Conservation (phyloP, 92 coral and sea anemone species). For the Parazoanthus darwini region DNA sequence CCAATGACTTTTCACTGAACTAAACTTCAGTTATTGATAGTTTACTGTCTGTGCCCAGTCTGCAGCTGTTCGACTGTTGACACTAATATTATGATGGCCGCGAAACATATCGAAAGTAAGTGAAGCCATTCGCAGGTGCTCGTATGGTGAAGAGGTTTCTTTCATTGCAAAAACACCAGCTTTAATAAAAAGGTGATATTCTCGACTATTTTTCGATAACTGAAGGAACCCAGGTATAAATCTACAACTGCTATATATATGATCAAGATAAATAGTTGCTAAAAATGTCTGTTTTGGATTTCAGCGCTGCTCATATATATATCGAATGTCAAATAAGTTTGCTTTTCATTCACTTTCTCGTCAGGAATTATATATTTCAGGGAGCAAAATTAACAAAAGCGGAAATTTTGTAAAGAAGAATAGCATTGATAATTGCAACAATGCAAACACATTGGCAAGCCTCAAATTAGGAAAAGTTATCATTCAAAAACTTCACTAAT, state of each 20-base stretch:
- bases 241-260: neutral
- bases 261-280: neutral
- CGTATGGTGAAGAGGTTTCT: neutral
- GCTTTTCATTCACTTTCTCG: neutral
- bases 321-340: neutral
- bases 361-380: neutral
- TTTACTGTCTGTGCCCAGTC: neutral
- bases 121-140: neutral
- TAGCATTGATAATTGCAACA: neutral
- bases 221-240: neutral
- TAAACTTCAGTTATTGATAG: neutral
- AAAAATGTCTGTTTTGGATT: neutral
- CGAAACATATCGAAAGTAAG: neutral
- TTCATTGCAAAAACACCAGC: neutral
- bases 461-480: no score
- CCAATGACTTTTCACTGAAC: neutral
- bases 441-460: no score
- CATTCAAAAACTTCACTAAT: no score
- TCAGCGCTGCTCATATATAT: neutral
- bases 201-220: neutral
- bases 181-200: neutral
- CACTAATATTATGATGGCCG: neutral
- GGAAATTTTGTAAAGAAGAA: neutral
- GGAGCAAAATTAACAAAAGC: neutral
- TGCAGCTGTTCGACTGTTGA: neutral